A percentile compares a stretch with the other conserved stretches of the same genome.
These are phyloP conservation scores for Meloidogyne hapla DNA, from an alignment of 1,140 invertebrate species.

Conservation along the genomic window DNA sequence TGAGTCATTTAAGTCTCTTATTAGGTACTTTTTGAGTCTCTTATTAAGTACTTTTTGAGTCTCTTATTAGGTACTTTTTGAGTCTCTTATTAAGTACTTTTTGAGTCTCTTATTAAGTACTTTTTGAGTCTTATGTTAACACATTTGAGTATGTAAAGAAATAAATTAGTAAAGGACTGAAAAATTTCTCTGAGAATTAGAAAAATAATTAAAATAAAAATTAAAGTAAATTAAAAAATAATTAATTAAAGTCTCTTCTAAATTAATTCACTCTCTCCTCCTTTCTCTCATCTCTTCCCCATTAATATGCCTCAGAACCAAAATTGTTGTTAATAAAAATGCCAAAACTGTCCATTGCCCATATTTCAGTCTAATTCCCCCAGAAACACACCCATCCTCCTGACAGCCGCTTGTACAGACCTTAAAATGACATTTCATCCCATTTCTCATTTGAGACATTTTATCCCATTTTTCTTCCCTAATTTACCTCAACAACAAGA, in stretches of 20 bases:
- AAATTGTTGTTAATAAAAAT: conserved; percentile 1
- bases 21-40: too few relatives aligned
- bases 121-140: too few relatives aligned
- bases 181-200: background rate
- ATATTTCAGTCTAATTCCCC: background rate
- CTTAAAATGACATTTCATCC: background rate
- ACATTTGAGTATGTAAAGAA: background rate
- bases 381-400: conserved; percentile 50
- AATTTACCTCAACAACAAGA: conserved; percentile 45
- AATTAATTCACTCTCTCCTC: background rate
- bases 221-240: background rate
- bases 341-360: background rate
- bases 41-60: too few relatives aligned
- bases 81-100: too few relatives aligned
- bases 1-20: too few relatives aligned
- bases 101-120: too few relatives aligned
- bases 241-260: background rate
- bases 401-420: conserved; percentile 52
- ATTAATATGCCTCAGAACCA: background rate
- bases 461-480: background rate
- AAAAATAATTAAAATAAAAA: background rate
- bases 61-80: too few relatives aligned
- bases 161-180: background rate
- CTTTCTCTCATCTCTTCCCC: background rate
- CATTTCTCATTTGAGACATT: background rate